These are phyloP conservation scores for Pelecanus crispus DNA, from an alignment of 2,113 vertebrate species.

Conservation along the genomic window DNA sequence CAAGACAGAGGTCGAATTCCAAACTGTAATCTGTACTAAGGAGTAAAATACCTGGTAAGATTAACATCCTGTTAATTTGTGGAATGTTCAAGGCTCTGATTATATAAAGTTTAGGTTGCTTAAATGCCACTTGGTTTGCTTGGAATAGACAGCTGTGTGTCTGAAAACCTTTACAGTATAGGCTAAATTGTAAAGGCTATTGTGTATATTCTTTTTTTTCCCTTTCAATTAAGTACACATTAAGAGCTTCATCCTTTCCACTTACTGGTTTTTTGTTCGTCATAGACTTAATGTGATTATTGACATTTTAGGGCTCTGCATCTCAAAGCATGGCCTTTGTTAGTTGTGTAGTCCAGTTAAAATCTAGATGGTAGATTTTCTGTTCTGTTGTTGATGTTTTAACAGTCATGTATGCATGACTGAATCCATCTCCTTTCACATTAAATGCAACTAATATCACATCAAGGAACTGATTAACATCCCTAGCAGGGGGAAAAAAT, in stretches of 20 bases:
- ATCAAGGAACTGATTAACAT: conserved; percentile 14
- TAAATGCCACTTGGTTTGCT: neutral
- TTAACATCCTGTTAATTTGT: neutral
- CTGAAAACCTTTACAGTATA: neutral
- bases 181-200: neutral
- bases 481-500: neutral
- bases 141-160: neutral
- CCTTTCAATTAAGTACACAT: neutral
- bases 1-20: neutral
- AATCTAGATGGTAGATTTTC: neutral
- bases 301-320: neutral
- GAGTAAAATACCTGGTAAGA: neutral
- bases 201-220: neutral
- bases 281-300: neutral
- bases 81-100: neutral
- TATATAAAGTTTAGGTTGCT: neutral
- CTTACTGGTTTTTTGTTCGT: neutral
- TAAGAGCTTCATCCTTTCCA: neutral
- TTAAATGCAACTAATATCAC: conserved; percentile 20
- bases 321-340: neutral
- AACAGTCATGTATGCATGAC: conserved; percentile 7
- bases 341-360: neutral
- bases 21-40: neutral
- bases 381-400: neutral
- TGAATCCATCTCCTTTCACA: conserved; percentile 17